Percentiles rank a stretch among this genome's conserved stretches.
Conservation (phyloP, 2,113 vertebrate species). For the Vanacampus margaritifer region DNA sequence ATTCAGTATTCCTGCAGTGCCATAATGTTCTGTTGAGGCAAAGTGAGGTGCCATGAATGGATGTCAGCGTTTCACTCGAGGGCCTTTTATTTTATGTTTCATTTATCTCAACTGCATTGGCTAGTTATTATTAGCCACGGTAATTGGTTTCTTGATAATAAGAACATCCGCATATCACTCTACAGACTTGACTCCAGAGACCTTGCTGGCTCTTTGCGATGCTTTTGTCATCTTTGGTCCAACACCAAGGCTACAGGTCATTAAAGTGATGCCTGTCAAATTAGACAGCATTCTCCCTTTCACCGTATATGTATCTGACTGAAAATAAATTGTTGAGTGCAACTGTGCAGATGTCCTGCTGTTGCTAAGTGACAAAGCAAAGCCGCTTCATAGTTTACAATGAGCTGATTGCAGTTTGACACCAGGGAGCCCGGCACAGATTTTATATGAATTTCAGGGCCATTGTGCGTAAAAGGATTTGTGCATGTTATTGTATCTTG, state of each 20-base stretch:
- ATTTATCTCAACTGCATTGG: background rate
- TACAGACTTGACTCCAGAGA: conserved; percentile 30
- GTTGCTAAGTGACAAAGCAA: conserved; percentile 59
- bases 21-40: conserved; percentile 26
- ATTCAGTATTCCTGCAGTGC: conserved; percentile 51
- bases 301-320: conserved; percentile 7
- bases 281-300: conserved; percentile 29
- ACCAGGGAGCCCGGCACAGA: conserved; percentile 14
- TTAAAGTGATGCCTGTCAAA: conserved; percentile 67
- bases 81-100: conserved; percentile 8
- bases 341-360: conserved; percentile 13
- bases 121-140: conserved; percentile 22
- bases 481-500: background rate
- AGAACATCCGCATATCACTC: conserved; percentile 8
- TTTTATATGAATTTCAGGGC: conserved; percentile 13
- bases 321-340: background rate
- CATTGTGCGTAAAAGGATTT: background rate
- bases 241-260: conserved; percentile 43
- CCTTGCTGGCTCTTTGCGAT: conserved; percentile 40
- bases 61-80: conserved; percentile 7
- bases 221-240: conserved; percentile 52
- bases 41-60: background rate
- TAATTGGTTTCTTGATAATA: conserved; percentile 35
- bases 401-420: conserved; percentile 28
- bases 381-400: conserved; percentile 53